Conservation (phyloP, 2,113 vertebrate species). For the Eurystomus gularis region DNA sequence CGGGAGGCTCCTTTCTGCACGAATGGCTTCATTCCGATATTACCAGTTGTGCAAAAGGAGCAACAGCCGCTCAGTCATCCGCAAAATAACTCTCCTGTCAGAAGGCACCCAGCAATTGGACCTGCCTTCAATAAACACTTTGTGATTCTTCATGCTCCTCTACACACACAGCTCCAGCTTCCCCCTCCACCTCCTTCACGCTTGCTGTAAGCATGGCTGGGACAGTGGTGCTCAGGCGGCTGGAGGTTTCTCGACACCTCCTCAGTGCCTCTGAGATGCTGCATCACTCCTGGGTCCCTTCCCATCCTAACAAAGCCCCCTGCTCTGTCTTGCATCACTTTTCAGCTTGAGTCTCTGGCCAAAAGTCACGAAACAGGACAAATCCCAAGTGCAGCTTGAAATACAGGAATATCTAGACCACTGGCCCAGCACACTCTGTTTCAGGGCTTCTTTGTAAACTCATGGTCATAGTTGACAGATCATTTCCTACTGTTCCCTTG, state of each 20-base stretch:
- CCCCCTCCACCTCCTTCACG: not conserved
- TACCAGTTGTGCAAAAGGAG: not conserved
- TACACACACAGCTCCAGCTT: not conserved
- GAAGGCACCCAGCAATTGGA: not conserved
- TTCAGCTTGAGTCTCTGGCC: not conserved
- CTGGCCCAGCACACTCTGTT: not conserved
- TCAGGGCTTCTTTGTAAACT: not conserved
- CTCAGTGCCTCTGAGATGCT: not conserved
- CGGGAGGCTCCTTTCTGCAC: not conserved
- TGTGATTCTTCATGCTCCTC: not conserved
- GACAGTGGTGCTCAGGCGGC: not conserved
- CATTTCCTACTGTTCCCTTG: not conserved
- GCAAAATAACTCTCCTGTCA: not conserved
- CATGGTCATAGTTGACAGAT: fast-evolving
- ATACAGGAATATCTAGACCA: not conserved
- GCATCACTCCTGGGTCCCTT: not conserved
- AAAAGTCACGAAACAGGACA: not conserved
- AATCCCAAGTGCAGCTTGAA: not conserved
- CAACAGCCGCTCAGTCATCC: not conserved
- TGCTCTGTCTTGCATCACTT: not conserved
- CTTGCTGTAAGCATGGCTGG: not conserved
- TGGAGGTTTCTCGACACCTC: not conserved
- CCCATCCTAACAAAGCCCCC: not conserved
- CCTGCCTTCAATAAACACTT: not conserved
- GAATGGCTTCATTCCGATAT: not conserved